These are phyloP conservation scores for Calliphora vomitoria DNA, from an alignment of 2,888 invertebrate species.

Conservation along the genomic window DNA sequence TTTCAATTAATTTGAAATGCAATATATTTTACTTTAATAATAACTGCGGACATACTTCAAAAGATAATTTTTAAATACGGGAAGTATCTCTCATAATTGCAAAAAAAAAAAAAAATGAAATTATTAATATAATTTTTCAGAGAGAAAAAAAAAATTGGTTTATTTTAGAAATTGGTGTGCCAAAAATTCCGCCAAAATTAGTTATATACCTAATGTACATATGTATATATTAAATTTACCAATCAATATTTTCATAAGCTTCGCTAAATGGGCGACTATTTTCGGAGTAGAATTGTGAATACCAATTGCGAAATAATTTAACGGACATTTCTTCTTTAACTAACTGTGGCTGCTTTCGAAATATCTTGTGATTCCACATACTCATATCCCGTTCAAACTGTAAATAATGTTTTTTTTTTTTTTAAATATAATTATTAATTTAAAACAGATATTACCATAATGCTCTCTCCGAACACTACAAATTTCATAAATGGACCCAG, in stretches of 20 bases:
- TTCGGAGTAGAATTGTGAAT: constrained; percentile 92
- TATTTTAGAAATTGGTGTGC: too few relatives aligned
- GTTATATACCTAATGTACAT: too few relatives aligned
- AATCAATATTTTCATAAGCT: constrained; percentile 78
- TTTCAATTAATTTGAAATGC: too few relatives aligned
- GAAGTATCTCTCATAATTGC: too few relatives aligned
- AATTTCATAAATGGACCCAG: constrained; percentile 88
- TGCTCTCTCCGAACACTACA: constrained; percentile 88
- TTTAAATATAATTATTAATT: not conserved
- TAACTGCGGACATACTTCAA: too few relatives aligned
- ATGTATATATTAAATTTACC: constrained; percentile 74
- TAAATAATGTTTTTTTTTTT: constrained; percentile 74
- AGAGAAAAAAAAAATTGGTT: too few relatives aligned
- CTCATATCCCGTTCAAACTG: constrained; percentile 93
- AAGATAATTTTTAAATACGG: too few relatives aligned
- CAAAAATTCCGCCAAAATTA: too few relatives aligned
- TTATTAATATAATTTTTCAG: too few relatives aligned
- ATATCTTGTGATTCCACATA: constrained; percentile 95
- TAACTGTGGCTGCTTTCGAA: constrained; percentile 89
- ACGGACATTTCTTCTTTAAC: constrained; percentile 91
- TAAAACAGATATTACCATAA: constrained; percentile 86
- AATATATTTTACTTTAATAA: too few relatives aligned
- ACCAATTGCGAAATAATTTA: constrained; percentile 92
- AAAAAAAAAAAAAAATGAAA: too few relatives aligned
- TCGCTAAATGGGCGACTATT: constrained; percentile 87